phyloP scores from a whole-genome alignment of 2,888 invertebrate species.

The Malthinus flaveolus region DNA sequence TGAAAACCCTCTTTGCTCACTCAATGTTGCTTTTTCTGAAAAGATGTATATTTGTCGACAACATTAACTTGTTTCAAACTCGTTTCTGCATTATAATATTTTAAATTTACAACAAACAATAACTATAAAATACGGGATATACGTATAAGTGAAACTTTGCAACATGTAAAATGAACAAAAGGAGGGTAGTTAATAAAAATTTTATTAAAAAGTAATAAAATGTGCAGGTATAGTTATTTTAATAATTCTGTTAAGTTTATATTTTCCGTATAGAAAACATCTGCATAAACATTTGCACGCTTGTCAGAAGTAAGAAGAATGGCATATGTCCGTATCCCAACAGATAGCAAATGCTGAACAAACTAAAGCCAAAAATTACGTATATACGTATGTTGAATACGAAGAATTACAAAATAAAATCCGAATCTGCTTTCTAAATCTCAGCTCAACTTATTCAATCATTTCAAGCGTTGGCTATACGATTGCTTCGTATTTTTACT shows the following conservation, averaged over 20 bases:
- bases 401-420: slow-evolving; percentile 22
- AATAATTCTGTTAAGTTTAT: slow-evolving; percentile 23
- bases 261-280: slow-evolving; percentile 36
- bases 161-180: too few relatives aligned
- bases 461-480: too few relatives aligned
- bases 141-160: too few relatives aligned
- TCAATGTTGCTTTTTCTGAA: too few relatives aligned
- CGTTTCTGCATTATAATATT: too few relatives aligned
- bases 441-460: too few relatives aligned
- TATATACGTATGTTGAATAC: slow-evolving; percentile 23
- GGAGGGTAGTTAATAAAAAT: not conserved
- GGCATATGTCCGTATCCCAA: slow-evolving; percentile 44
- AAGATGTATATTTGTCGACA: too few relatives aligned
- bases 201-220: slow-evolving; percentile 9
- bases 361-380: slow-evolving; percentile 11
- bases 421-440: slow-evolving; percentile 12
- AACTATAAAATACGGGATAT: too few relatives aligned
- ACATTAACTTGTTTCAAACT: too few relatives aligned
- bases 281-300: slow-evolving; percentile 50
- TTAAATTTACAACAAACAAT: too few relatives aligned
- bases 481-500: too few relatives aligned
- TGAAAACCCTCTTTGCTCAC: too few relatives aligned
- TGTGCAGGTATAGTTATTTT: slow-evolving; percentile 1
- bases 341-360: slow-evolving; percentile 28
- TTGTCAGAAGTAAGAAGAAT: slow-evolving; percentile 48